Base-by-base conservation (phyloP, 2,797 vertebrate species). In the Enteromius radiatus region DNA sequence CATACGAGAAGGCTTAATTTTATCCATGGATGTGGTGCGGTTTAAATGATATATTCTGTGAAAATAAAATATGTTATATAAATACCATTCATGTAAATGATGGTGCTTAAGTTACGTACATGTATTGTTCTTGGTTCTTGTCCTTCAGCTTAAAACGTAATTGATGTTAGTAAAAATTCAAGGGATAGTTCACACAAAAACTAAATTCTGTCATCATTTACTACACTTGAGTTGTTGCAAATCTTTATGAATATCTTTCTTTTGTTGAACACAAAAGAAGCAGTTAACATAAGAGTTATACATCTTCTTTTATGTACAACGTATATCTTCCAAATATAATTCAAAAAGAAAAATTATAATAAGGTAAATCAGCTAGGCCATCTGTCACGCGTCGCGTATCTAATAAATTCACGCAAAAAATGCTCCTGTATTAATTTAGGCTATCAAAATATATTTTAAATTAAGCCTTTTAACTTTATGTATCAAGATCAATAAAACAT, bases 11-110 rank as follows among this genome's bases (percentile, higher is more conserved):
- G 89, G 85, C n/a, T 82, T 43, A 5, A 82, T 84, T 70, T 65
- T 80, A 54, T 86, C 90, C 89, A 92, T 91, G 59, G 81, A 86
- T 81, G 84, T 80, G 33, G 49, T 81, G 26, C 52, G 47, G 80
- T 71, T 36, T 65, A 64, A 56, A 61, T 33, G 8, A n/a, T 12
- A 31, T 59, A 61, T 71, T 4, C 23, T 65, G 59, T 67, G 17
- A 41, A 67, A 79, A 75, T 49, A 84, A 10, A 11, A 21, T 54
- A 45, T 2, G 3, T 14, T 52, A 52, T 73, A 33, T 52, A 1
- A 73, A 14, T 33, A 6, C 3, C 47, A 33, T 73, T 5, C 17
- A 73, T 45, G 8, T 47, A 6, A 61, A 28, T 14, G 2, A 28
- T 28, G 12, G n/a, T 23, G 54, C n/a, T 59, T 23, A 56, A n/a